Conservation (phyloP, 2,888 invertebrate species). For the Lacanobia oleracea region DNA sequence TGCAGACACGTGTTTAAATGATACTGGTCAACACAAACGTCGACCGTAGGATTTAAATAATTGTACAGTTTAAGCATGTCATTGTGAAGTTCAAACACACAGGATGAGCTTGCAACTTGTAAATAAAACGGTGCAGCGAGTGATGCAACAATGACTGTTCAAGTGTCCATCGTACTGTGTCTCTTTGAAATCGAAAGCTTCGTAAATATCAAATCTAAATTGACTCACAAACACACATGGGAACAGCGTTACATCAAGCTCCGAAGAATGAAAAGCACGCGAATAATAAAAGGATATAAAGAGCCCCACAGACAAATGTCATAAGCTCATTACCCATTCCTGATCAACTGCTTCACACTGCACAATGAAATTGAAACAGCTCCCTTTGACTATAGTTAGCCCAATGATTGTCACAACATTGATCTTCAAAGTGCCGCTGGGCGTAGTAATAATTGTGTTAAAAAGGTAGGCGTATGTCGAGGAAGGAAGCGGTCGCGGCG, state of each 20-base stretch:
- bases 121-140: background rate
- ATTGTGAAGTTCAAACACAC: conserved; percentile 3
- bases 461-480: conserved; percentile 72
- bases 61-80: background rate
- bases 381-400: conserved; percentile 38
- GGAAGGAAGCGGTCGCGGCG: conserved; percentile 73
- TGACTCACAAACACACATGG: background rate
- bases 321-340: conserved; percentile 38
- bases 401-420: conserved; percentile 69
- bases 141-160: conserved; percentile 9
- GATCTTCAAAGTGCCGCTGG: conserved; percentile 51
- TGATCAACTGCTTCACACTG: conserved; percentile 32
- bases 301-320: conserved; percentile 21
- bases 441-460: conserved; percentile 74
- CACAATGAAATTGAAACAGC: conserved; percentile 33
- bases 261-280: background rate
- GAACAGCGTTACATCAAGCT: conserved; percentile 8
- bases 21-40: background rate
- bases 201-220: background rate
- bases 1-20: background rate
- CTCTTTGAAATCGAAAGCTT: conserved; percentile 20
- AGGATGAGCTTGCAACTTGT: conserved; percentile 19
- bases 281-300: conserved; percentile 9
- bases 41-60: background rate
- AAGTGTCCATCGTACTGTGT: background rate